phyloP scores from a whole-genome alignment of 2,888 invertebrate species.

The Nephrocerus scutellatus region DNA sequence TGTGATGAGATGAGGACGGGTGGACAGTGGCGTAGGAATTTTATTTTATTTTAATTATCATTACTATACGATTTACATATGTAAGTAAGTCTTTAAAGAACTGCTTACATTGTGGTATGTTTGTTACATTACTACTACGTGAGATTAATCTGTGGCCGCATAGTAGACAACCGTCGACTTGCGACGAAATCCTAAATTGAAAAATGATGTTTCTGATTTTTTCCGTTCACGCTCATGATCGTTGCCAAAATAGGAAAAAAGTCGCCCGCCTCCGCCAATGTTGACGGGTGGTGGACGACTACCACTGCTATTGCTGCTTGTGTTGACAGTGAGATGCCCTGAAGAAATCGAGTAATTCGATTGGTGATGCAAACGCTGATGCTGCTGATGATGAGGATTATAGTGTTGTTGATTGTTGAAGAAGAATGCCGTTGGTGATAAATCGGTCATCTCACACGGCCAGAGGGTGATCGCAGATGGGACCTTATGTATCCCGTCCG shows the following conservation, averaged over 20 bases:
- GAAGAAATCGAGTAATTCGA: slow-evolving; percentile 26
- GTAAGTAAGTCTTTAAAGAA: no score
- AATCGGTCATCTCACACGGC: slow-evolving; percentile 82
- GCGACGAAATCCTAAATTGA: slow-evolving; percentile 45
- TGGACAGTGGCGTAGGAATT: no score
- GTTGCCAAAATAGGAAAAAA: slow-evolving; percentile 45
- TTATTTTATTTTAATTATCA: no score
- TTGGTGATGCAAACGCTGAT: slow-evolving; percentile 27
- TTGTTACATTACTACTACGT: no score
- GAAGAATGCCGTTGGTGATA: slow-evolving; percentile 45
- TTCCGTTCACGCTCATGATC: slow-evolving; percentile 44
- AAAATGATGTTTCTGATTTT: slow-evolving; percentile 47
- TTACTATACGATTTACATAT: no score
- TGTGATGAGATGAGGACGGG: no score
- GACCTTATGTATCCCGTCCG: slow-evolving; percentile 72
- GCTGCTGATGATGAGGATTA: slow-evolving; percentile 30
- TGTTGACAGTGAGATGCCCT: slow-evolving; percentile 27
- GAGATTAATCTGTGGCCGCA: slow-evolving; percentile 39
- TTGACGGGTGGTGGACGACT: slow-evolving; percentile 31
- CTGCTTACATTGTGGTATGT: no score
- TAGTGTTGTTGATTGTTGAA: slow-evolving; percentile 30
- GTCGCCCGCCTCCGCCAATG: slow-evolving; percentile 34
- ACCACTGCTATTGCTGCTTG: slow-evolving; percentile 21
- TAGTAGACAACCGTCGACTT: slow-evolving; percentile 46
- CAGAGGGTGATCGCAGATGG: slow-evolving; percentile 85